phyloP scores from a whole-genome alignment of 2,113 vertebrate genomes.

The Gopherus flavomarginatus region DNA sequence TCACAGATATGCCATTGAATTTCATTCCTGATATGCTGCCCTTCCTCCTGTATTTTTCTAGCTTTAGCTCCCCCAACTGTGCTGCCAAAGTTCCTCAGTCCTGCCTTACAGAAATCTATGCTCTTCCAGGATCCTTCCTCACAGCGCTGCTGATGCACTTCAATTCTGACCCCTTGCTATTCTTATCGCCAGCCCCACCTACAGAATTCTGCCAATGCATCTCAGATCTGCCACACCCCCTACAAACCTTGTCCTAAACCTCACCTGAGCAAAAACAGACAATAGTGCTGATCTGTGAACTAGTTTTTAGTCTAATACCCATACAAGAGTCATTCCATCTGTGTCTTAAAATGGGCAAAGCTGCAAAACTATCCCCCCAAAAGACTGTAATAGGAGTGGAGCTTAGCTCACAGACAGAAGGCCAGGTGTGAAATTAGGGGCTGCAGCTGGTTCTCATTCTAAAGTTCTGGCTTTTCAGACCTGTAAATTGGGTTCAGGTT shows the following conservation, averaged over 20 bases:
- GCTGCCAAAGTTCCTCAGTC: neutral
- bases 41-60: neutral
- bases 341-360: neutral
- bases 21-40: neutral
- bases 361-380: accelerated
- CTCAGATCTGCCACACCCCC: neutral
- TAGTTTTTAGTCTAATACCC: neutral
- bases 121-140: neutral
- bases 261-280: neutral
- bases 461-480: neutral
- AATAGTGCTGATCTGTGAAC: neutral
- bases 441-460: neutral
- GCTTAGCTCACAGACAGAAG: neutral
- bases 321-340: accelerated
- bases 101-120: neutral
- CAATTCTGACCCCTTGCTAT: neutral
- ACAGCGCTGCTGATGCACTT: neutral
- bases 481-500: neutral
- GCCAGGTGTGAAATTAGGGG: neutral
- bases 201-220: neutral
- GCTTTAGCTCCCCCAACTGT: neutral
- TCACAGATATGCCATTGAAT: neutral
- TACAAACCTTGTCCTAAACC: neutral
- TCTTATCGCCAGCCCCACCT: neutral
- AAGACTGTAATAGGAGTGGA: neutral